These are phyloP conservation scores for Bolinopsis microptera DNA, from an alignment of 37 sponge, comb jelly and placozoan species.

Conservation along the genomic window DNA sequence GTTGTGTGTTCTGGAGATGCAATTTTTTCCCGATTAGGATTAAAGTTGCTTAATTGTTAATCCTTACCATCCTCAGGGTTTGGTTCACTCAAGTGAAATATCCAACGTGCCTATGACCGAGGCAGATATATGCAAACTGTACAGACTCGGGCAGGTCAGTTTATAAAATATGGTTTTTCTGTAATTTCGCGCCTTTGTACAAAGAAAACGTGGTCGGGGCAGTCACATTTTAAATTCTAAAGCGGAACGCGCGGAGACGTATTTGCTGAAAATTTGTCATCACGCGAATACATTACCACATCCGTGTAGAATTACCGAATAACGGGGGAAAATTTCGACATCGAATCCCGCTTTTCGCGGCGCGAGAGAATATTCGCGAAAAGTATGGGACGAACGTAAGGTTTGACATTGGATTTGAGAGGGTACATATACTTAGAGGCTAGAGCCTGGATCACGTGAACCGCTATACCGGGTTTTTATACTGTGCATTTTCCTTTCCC, in stretches of 20 bases:
- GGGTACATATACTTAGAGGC: no score
- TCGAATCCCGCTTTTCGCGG: no score
- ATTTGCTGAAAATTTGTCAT: neutral
- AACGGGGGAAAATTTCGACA: no score
- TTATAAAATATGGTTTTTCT: neutral
- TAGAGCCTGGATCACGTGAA: no score
- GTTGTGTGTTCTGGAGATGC: no score
- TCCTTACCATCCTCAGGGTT: slow-evolving; percentile 32
- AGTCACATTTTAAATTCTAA: neutral
- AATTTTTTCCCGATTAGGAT: neutral
- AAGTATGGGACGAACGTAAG: no score
- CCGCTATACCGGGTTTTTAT: no score
- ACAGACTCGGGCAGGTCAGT: slow-evolving; percentile 49
- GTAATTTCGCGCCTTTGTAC: neutral
- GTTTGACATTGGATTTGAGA: no score
- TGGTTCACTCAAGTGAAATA: slow-evolving; percentile 30
- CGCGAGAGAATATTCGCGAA: no score
- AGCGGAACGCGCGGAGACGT: neutral
- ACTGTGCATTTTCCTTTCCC: no score
- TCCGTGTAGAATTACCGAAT: neutral
- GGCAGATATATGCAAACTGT: neutral
- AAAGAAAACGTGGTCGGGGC: no score
- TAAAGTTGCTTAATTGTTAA: no score
- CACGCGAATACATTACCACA: neutral
- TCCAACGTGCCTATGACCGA: slow-evolving; percentile 33